phyloP scores from a whole-genome alignment of 2,113 vertebrate species.

The Hipposideros armiger region DNA sequence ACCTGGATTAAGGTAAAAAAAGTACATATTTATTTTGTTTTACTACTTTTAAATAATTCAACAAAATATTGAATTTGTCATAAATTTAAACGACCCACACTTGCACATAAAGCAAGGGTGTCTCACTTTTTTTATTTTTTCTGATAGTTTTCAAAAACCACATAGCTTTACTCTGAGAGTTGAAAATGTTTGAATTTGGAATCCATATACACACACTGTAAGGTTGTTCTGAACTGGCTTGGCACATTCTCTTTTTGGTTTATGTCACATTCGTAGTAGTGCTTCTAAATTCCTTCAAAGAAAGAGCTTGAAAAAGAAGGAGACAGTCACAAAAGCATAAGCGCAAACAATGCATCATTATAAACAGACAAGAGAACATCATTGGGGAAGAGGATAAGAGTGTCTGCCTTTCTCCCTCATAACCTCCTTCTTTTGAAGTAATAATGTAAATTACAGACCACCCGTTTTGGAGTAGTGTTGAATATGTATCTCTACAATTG shows the following conservation, averaged over 20 bases:
- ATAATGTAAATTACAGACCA: background rate
- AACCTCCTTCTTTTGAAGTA: background rate
- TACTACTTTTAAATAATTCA: background rate
- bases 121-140: background rate
- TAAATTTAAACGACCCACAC: background rate
- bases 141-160: background rate
- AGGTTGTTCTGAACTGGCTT: background rate
- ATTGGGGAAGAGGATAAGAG: background rate
- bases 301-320: background rate
- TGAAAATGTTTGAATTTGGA: background rate
- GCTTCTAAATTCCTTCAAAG: background rate
- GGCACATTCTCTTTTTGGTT: background rate
- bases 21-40: background rate
- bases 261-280: background rate
- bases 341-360: background rate
- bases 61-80: background rate
- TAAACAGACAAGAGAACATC: background rate
- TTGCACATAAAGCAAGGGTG: background rate
- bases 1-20: background rate
- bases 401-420: background rate
- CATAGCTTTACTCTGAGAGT: background rate
- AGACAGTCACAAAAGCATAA: background rate
- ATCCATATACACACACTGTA: background rate
- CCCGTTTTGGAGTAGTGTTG: background rate
- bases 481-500: background rate